Conservation (phyloP, 2,797 vertebrate genomes). For the Austrolebias charrua region DNA sequence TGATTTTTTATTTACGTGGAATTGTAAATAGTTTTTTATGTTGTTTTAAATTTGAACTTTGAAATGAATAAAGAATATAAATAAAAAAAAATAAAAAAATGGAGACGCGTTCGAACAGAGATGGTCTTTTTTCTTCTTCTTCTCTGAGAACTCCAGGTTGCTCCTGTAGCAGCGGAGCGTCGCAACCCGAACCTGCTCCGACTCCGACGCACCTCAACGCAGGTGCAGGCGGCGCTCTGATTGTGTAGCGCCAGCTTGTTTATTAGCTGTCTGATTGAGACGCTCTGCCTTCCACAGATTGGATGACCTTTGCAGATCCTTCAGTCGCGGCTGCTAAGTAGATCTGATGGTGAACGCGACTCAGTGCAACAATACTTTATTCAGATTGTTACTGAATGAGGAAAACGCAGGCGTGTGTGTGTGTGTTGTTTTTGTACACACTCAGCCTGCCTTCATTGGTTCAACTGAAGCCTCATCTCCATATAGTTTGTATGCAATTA, state of each 20-base stretch:
- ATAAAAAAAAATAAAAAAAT: no score
- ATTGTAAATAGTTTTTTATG: no score
- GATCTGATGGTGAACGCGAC: constrained; percentile 60
- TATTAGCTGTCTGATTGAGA: constrained; percentile 73
- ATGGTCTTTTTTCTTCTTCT: constrained; percentile 10
- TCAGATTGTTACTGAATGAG: constrained; percentile 67
- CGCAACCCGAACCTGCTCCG: constrained; percentile 13
- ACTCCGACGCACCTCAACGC: constrained; percentile 20
- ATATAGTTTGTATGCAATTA: constrained; percentile 77
- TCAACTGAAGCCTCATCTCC: constrained; percentile 75
- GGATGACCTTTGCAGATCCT: constrained; percentile 74
- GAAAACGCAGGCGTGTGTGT: constrained; percentile 28
- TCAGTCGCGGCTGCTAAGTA: constrained; percentile 63
- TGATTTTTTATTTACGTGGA: no score
- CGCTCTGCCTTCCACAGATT: constrained; percentile 67
- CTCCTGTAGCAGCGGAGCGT: constrained; percentile 35
- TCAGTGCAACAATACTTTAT: constrained; percentile 54
- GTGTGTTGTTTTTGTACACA: constrained; percentile 41
- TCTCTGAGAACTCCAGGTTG: constrained; percentile 54
- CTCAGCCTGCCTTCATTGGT: constrained; percentile 60
- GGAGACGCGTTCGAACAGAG: constrained; percentile 49
- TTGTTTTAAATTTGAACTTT: no score
- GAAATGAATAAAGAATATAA: no score
- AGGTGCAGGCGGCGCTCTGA: constrained; percentile 35
- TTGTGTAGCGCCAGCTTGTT: constrained; percentile 65